Base-by-base conservation (phyloP, 2,113 vertebrate species). In the Notothenia rossii region DNA sequence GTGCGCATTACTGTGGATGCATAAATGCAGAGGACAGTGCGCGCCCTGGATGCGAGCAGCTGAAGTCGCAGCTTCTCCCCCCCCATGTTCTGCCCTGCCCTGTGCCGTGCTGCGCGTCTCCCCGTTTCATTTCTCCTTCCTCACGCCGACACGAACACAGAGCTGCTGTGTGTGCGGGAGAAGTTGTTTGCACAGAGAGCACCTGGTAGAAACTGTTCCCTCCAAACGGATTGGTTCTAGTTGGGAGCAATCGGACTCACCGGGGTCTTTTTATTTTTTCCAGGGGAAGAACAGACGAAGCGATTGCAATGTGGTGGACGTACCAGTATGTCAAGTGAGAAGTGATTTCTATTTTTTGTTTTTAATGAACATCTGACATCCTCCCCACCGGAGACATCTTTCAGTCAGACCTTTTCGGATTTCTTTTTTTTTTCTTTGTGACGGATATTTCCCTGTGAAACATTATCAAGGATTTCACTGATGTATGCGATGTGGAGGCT, bases 401-500 rank as follows among this genome's bases (percentile, higher is more conserved):
- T 64, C 65, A 56, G 15, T 25, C 67, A 85, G 40, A 43, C 75
- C 40, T 70, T 65, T 68, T 62, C 75, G 81, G 86, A 84, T 70
- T 82, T 69, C 51, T 40, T 15, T 29, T 61, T 13, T 10, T 10
- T 51, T 7, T 17, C 5, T 36, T 10, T 82, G 46, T 51, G 29
- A 25, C 76, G 87, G 86, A 88, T 62, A 33, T 87, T 84, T 81
- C 84, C 70, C 81, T n/a, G 73, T 71, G 67, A 86, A 78, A 79
- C 79, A 79, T 36, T 59, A 59, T 25, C 83, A 63, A 83, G 91
- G 91, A 93, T 91, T 87, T 84, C 79, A 86, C 91, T 83, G 81
- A 90, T 91, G 91, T 82, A 77, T 88, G 89, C 91, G 88, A 95
- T 95, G 95, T 94, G 91, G 92, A 91, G 91, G 82, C 88, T 93